A percentile compares a stretch with the other conserved stretches of the same genome.
Conservation (phyloP, 2,888 invertebrate genomes). For the Nephrotoma flavescens region DNA sequence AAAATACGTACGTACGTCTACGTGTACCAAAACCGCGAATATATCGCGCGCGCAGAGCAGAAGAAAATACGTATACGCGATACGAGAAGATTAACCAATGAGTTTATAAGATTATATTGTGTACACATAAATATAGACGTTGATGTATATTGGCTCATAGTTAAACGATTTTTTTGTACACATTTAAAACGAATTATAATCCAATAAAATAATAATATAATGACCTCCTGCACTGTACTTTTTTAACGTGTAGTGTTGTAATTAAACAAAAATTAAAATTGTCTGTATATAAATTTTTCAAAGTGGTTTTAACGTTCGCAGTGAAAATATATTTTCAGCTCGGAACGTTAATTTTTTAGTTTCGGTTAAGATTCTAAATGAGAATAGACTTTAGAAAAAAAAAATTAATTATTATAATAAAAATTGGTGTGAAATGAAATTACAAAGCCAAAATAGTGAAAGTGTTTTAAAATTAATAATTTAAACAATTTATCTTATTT, state of each 20-base stretch:
- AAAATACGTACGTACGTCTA: not conserved
- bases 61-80: not conserved
- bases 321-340: not conserved
- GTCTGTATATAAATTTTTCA: not conserved
- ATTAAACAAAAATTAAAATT: not conserved
- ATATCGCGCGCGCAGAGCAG: not conserved
- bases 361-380: not conserved
- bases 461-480: not conserved
- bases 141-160: not conserved
- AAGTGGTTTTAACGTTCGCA: not conserved
- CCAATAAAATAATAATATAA: no score
- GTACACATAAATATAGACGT: not conserved
- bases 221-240: not conserved
- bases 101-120: not conserved
- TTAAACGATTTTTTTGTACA: not conserved
- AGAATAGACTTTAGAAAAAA: not conserved
- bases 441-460: not conserved
- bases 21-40: not conserved
- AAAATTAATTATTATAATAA: not conserved
- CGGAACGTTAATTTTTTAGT: not conserved
- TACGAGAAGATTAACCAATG: not conserved
- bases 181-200: no score
- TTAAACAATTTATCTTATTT: not conserved
- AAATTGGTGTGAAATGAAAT: not conserved
- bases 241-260: not conserved